These are phyloP conservation scores for Diaprepes abbreviatus DNA, from an alignment of 2,888 invertebrate genomes.

Conservation along the genomic window DNA sequence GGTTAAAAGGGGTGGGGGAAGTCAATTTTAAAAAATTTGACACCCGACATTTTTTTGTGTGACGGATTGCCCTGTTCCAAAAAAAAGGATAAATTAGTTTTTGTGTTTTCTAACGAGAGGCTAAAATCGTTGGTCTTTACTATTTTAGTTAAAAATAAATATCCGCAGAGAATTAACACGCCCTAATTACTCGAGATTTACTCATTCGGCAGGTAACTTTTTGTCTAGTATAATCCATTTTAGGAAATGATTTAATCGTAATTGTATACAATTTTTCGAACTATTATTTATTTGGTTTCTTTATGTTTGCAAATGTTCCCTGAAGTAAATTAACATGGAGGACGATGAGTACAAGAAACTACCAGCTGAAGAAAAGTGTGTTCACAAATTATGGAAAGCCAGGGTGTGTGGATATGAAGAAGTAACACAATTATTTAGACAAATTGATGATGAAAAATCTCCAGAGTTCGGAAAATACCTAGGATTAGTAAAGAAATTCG, in stretches of 20 bases:
- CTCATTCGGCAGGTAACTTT: constrained; percentile 5
- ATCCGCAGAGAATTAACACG: no score
- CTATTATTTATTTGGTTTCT: background rate
- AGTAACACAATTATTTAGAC: constrained; percentile 88
- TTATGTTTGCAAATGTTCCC: constrained; percentile 8
- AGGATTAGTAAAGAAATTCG: constrained; percentile 94
- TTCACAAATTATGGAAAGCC: constrained; percentile 97
- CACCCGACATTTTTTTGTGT: constrained; percentile 17
- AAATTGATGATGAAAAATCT: constrained; percentile 92
- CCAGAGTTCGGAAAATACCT: constrained; percentile 94
- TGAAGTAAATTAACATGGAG: constrained; percentile 34
- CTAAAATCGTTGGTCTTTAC: background rate
- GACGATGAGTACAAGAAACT: constrained; percentile 86
- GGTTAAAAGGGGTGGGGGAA: constrained; percentile 28
- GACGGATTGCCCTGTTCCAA: constrained; percentile 3
- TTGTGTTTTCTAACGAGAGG: background rate
- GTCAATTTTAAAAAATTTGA: constrained; percentile 36
- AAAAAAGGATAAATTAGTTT: constrained; percentile 9
- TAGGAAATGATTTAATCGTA: constrained; percentile 23
- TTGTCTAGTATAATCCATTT: constrained; percentile 23
- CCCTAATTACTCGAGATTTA: background rate
- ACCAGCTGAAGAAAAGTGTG: constrained; percentile 90
- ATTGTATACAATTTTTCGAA: background rate
- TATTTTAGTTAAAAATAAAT: background rate
- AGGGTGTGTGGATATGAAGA: constrained; percentile 95